Conservation (phyloP, 2,888 invertebrate genomes). For the Drosophila kanekoi region DNA sequence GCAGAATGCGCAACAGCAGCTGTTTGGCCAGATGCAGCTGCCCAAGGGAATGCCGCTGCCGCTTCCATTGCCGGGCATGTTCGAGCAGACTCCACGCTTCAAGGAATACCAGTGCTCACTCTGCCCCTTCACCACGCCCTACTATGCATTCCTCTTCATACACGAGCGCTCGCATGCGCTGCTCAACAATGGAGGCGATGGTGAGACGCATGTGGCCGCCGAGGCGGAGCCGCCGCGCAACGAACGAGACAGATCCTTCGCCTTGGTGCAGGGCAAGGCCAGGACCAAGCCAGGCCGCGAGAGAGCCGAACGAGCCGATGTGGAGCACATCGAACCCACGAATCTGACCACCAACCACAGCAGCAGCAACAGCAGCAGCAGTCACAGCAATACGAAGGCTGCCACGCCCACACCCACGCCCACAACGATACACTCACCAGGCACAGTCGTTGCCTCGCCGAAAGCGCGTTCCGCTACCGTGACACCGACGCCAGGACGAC, state of each 20-base stretch:
- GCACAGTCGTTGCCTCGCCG: slow-evolving; percentile 37
- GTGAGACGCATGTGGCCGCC: slow-evolving; percentile 28
- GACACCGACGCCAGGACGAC: slow-evolving; percentile 34
- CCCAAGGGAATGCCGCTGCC: slow-evolving; percentile 77
- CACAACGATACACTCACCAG: slow-evolving; percentile 43
- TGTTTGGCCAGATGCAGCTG: slow-evolving; percentile 77
- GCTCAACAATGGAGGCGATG: slow-evolving; percentile 67
- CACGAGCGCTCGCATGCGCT: slow-evolving; percentile 94
- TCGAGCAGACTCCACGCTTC: slow-evolving; percentile 83
- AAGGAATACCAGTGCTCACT: slow-evolving; percentile 95
- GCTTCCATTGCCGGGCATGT: slow-evolving; percentile 72
- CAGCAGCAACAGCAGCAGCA: slow-evolving; percentile 87
- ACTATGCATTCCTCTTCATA: slow-evolving; percentile 95
- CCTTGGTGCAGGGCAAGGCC: slow-evolving; percentile 39
- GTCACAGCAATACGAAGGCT: slow-evolving; percentile 24
- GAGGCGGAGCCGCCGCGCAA: slow-evolving; percentile 46
- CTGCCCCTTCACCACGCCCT: slow-evolving; percentile 95
- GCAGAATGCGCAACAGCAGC: slow-evolving; percentile 80
- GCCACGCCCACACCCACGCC: slow-evolving; percentile 36
- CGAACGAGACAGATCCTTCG: slow-evolving; percentile 37
- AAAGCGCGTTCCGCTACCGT: slow-evolving; percentile 36
- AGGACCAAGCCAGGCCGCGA: slow-evolving; percentile 43
- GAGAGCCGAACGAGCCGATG: slow-evolving; percentile 22
- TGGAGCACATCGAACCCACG: slow-evolving; percentile 65
- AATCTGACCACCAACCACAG: slow-evolving; percentile 84